phyloP scores from a whole-genome alignment of 2,888 invertebrate species.

The Oxycera nigricornis region DNA sequence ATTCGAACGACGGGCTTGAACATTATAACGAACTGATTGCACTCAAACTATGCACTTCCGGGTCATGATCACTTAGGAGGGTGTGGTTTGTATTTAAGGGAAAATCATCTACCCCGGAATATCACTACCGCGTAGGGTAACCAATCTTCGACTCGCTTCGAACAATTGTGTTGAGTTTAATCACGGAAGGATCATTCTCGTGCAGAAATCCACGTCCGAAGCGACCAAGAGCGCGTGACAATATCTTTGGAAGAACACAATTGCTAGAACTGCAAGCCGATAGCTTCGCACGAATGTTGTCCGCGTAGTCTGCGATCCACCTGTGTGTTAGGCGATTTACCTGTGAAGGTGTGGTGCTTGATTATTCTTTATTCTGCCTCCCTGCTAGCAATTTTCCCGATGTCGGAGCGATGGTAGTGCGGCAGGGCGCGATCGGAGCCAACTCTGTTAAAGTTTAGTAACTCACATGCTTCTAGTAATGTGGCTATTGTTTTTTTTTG shows the following conservation, averaged over 20 bases:
- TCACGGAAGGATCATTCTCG: background rate
- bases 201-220: background rate
- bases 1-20: constrained; percentile 46
- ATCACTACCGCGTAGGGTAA: background rate
- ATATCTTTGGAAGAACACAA: background rate
- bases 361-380: background rate
- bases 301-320: background rate
- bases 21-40: constrained; percentile 20
- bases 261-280: background rate
- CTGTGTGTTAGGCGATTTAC: background rate
- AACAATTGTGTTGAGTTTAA: background rate
- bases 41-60: background rate
- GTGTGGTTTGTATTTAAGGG: background rate
- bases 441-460: background rate
- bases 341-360: background rate
- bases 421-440: background rate
- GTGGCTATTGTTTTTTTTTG: background rate
- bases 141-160: background rate
- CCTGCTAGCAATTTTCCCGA: background rate
- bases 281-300: background rate
- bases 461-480: background rate
- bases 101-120: background rate
- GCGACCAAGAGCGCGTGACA: background rate
- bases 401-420: background rate
- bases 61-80: background rate